Percentiles rank a stretch among this genome's conserved stretches.
Evolutionary conservation across 2,888 invertebrate species (phyloP).

Genomic region (Coelogynopora nodosa): DNA sequence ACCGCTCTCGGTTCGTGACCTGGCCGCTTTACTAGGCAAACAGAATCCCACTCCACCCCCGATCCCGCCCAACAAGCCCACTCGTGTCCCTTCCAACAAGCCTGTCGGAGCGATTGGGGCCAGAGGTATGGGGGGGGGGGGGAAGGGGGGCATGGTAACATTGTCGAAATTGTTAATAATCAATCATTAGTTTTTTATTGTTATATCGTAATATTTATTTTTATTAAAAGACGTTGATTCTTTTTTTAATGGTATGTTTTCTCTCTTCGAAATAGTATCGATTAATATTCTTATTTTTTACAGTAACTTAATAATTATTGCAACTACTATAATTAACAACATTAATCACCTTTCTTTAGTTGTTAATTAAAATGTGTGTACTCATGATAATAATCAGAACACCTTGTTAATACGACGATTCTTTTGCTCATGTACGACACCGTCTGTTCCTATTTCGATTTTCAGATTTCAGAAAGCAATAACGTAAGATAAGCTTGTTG

Average conservation of each 20-base stretch:
- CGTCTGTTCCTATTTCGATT: not conserved
- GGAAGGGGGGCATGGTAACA: too few species aligned
- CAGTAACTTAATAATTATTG: not conserved
- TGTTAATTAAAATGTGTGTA: too few species aligned
- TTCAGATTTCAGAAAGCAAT: not conserved
- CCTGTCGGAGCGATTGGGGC: not conserved
- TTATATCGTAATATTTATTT: too few species aligned
- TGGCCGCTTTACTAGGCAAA: not conserved
- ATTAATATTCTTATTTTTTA: too few species aligned
- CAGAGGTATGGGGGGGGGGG: not conserved
- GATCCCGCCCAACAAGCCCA: not conserved
- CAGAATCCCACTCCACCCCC: not conserved
- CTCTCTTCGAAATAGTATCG: too few species aligned
- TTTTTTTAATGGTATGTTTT: not conserved
- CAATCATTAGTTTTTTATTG: too few species aligned
- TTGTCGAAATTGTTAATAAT: too few species aligned
- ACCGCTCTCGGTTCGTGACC: not conserved
- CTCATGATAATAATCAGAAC: too few species aligned
- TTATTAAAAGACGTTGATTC: not conserved
- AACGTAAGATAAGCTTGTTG: not conserved
- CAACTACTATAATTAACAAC: not conserved
- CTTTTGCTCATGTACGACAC: too few species aligned
- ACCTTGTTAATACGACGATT: too few species aligned
- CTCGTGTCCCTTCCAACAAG: not conserved
- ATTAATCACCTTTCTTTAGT: too few species aligned